These are phyloP conservation scores for Calidris pugnax DNA, from an alignment of 2,113 vertebrate species.

Conservation along the genomic window DNA sequence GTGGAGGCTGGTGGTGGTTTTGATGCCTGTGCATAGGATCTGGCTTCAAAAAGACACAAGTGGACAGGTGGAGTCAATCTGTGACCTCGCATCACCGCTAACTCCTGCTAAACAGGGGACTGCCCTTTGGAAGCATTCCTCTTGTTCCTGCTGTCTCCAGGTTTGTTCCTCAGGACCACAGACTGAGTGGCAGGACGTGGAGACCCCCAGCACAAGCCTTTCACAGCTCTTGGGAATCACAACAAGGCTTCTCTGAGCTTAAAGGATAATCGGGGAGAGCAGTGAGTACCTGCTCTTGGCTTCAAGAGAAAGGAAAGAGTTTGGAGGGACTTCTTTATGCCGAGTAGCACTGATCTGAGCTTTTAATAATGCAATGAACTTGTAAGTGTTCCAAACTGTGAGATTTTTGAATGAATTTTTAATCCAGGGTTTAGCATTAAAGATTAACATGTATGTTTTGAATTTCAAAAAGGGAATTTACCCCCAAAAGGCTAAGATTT, in stretches of 20 bases:
- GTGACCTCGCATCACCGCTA: neutral
- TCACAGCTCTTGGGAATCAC: neutral
- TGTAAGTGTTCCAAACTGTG: conserved; percentile 72
- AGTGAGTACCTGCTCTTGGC: neutral
- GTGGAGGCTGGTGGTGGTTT: neutral
- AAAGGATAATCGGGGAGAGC: neutral
- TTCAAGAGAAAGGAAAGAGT: neutral
- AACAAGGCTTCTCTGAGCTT: conserved; percentile 1
- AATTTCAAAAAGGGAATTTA: conserved; percentile 56
- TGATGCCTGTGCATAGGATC: neutral
- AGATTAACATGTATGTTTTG: conserved; percentile 64
- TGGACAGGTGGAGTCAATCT: neutral
- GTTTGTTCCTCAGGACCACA: neutral
- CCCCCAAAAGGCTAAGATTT: conserved; percentile 14
- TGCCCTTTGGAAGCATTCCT: rapidly evolving
- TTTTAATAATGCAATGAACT: conserved; percentile 70
- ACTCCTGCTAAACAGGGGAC: neutral
- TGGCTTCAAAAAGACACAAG: neutral
- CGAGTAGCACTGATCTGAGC: conserved; percentile 45
- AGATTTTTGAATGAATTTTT: conserved; percentile 74
- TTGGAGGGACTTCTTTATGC: conserved; percentile 29
- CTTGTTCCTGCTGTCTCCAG: neutral
- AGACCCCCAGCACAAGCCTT: neutral
- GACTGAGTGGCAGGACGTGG: neutral
- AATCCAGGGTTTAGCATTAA: conserved; percentile 73